These are phyloP conservation scores for Aplochiton taeniatus DNA, from an alignment of 2,797 vertebrate genomes.

Conservation along the genomic window DNA sequence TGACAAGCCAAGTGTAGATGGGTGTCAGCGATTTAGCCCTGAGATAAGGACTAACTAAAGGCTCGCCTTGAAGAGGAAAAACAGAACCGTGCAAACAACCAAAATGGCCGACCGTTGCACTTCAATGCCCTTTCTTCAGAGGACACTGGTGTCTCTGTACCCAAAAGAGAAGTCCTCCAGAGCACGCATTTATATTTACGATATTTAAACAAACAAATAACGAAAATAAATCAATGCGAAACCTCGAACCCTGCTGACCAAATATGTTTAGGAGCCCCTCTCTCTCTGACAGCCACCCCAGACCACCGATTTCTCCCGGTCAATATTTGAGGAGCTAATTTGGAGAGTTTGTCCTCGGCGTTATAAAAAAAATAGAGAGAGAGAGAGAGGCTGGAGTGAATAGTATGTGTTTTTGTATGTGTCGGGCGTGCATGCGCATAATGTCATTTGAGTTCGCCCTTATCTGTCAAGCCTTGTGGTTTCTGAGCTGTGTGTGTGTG, in stretches of 20 bases:
- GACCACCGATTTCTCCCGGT: slow-evolving; percentile 76
- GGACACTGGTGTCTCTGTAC: slow-evolving; percentile 78
- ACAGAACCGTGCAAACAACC: no score
- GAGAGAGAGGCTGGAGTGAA: slow-evolving; percentile 19
- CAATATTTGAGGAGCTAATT: slow-evolving; percentile 84
- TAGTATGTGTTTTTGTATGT: slow-evolving; percentile 21
- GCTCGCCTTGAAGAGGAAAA: slow-evolving; percentile 53
- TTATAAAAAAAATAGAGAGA: slow-evolving; percentile 24
- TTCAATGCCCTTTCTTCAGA: slow-evolving; percentile 49
- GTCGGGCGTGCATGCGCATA: neutral
- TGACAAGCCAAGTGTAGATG: no score
- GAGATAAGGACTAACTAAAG: no score
- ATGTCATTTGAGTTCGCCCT: slow-evolving; percentile 10
- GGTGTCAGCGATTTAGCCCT: neutral
- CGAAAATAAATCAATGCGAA: slow-evolving; percentile 77
- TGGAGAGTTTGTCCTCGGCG: slow-evolving; percentile 71
- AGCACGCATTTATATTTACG: slow-evolving; percentile 78
- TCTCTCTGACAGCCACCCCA: slow-evolving; percentile 64
- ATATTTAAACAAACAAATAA: slow-evolving; percentile 81
- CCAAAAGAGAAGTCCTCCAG: slow-evolving; percentile 68
- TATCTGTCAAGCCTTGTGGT: slow-evolving; percentile 18
- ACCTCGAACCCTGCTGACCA: slow-evolving; percentile 68
- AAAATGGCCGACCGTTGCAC: no score
- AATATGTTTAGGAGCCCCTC: slow-evolving; percentile 72
- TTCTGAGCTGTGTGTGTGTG: slow-evolving; percentile 18